Conservation (phyloP, 2,113 vertebrate genomes). For the Sorex araneus region DNA sequence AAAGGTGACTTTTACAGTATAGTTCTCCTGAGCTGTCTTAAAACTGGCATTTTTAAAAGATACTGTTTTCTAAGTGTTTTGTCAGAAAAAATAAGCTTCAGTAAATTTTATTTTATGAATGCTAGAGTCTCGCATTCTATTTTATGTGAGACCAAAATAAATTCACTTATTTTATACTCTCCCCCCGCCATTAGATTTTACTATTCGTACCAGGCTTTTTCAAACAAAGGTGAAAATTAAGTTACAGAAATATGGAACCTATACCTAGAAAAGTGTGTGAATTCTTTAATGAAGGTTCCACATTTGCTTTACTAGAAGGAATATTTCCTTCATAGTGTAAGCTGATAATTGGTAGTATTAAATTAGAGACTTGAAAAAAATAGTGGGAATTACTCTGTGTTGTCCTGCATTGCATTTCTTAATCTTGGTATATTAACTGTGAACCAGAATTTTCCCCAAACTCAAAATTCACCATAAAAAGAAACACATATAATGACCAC, state of each 20-base stretch:
- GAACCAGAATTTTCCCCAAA: slow-evolving; percentile 59
- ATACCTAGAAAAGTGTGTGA: slow-evolving; percentile 52
- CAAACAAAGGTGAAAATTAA: slow-evolving; percentile 75
- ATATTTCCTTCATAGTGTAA: slow-evolving; percentile 27
- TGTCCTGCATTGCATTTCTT: not conserved
- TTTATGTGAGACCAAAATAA: slow-evolving; percentile 67
- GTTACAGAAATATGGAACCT: slow-evolving; percentile 61
- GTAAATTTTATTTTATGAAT: slow-evolving; percentile 69
- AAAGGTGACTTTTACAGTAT: slow-evolving; percentile 64
- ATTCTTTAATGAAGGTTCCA: slow-evolving; percentile 29
- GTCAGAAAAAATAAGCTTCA: slow-evolving; percentile 60
- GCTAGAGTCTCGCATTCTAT: slow-evolving; percentile 46
- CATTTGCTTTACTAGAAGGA: slow-evolving; percentile 1
- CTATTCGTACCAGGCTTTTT: slow-evolving; percentile 53
- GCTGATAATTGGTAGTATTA: slow-evolving; percentile 63
- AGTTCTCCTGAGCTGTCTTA: slow-evolving; percentile 54
- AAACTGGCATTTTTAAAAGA: slow-evolving; percentile 63
- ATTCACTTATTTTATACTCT: not conserved
- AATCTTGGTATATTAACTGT: slow-evolving; percentile 50
- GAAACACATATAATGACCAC: slow-evolving; percentile 59
- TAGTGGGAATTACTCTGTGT: not conserved
- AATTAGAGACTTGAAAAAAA: slow-evolving; percentile 55
- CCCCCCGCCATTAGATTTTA: slow-evolving; percentile 21
- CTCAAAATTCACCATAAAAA: slow-evolving; percentile 70
- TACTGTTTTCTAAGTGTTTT: slow-evolving; percentile 70